Evolutionary conservation across 2,113 vertebrate genomes (phyloP).

Genomic region (Cheirogaleus medius): DNA sequence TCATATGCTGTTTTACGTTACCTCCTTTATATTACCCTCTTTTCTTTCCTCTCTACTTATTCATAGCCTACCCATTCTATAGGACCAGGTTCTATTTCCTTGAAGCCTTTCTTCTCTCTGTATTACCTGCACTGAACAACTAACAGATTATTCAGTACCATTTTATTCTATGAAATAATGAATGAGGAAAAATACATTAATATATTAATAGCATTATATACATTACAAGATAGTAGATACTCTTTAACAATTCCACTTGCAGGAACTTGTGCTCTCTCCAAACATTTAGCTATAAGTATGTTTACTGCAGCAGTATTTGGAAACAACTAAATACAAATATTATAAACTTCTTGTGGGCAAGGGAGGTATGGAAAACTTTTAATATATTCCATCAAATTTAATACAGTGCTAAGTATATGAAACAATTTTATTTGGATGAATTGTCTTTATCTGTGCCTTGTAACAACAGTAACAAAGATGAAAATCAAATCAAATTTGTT

Average conservation of each 20-base stretch:
- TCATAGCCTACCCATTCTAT: not conserved
- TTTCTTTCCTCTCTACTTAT: not conserved
- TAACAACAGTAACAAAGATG: not conserved
- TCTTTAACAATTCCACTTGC: not conserved
- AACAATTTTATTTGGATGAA: not conserved
- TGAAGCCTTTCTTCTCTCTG: not conserved
- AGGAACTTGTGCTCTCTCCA: not conserved
- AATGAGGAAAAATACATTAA: not conserved
- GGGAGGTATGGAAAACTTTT: not conserved
- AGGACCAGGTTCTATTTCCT: not conserved
- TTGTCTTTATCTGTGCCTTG: not conserved
- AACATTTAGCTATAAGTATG: not conserved
- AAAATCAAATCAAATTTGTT: slow-evolving; percentile 47
- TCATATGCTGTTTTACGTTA: not conserved
- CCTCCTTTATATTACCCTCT: not conserved
- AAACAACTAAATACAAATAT: not conserved
- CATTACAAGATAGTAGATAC: not conserved
- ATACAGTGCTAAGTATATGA: not conserved
- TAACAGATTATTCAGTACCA: not conserved
- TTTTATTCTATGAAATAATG: not conserved
- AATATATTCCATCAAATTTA: not conserved
- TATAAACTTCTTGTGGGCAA: not conserved
- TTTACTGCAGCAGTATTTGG: not conserved
- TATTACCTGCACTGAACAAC: not conserved
- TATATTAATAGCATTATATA: not conserved